Conservation (phyloP, 2,888 invertebrate genomes). For the Helicoverpa assulta region DNA sequence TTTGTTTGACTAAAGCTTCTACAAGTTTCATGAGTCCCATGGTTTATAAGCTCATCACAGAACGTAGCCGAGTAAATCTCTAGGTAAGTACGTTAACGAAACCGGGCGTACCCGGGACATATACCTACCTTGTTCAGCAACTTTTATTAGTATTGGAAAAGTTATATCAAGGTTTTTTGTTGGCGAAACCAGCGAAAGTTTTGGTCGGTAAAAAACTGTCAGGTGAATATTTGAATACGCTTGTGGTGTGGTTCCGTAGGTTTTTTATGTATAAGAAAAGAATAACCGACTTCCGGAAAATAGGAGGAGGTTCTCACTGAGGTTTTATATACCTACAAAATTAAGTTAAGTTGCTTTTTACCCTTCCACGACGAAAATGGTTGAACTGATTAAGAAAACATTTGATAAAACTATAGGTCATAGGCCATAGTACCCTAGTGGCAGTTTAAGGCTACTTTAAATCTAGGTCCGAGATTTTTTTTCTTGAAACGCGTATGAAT, state of each 20-base stretch:
- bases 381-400: too few species aligned
- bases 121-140: slow-evolving; percentile 59
- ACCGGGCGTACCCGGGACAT: slow-evolving; percentile 33
- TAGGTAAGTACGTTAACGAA: slow-evolving; percentile 57
- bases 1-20: slow-evolving; percentile 14
- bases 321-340: too few species aligned
- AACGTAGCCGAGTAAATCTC: slow-evolving; percentile 45
- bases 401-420: too few species aligned
- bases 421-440: too few species aligned
- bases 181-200: slow-evolving; percentile 60
- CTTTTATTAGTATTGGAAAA: slow-evolving; percentile 76
- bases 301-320: too few species aligned
- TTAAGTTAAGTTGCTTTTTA: too few species aligned
- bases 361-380: too few species aligned
- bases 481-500: too few species aligned
- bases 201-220: slow-evolving; percentile 65
- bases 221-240: neutral
- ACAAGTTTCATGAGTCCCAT: slow-evolving; percentile 24
- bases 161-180: slow-evolving; percentile 69
- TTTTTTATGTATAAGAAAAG: neutral
- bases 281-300: too few species aligned
- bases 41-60: slow-evolving; percentile 43
- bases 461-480: too few species aligned
- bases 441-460: too few species aligned
- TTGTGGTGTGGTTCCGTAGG: slow-evolving; percentile 13